These are phyloP conservation scores for Busseola fusca DNA, from an alignment of 2,888 invertebrate species.

Conservation along the genomic window DNA sequence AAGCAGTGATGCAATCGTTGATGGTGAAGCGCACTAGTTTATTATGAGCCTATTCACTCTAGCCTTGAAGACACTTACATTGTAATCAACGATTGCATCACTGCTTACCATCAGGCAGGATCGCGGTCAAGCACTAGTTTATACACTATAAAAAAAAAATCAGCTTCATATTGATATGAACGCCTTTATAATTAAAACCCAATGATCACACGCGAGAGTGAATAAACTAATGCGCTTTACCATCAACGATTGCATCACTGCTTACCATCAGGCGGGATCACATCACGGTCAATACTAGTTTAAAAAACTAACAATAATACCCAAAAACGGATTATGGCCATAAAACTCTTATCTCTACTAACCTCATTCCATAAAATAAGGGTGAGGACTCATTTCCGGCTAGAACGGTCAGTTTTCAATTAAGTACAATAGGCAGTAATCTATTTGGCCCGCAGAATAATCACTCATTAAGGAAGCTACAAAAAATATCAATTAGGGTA, in stretches of 20 bases:
- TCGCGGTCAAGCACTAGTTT: no score
- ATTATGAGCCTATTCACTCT: no score
- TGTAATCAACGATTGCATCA: no score
- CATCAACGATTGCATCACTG: no score
- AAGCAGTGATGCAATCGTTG: no score
- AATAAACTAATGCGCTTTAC: no score
- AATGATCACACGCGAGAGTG: constrained; percentile 19
- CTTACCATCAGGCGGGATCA: no score
- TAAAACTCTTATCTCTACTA: constrained; percentile 51
- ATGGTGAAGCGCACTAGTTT: no score
- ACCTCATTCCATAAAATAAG: constrained; percentile 47
- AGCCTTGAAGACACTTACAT: no score
- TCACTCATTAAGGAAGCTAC: constrained; percentile 53
- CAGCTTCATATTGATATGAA: not conserved
- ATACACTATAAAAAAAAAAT: no score
- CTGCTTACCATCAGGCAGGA: no score
- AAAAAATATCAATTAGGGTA: constrained; percentile 59
- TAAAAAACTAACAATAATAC: constrained; percentile 3
- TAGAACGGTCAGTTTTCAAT: constrained; percentile 61
- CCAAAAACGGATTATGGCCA: constrained; percentile 29
- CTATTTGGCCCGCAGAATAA: constrained; percentile 61
- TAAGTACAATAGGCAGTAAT: constrained; percentile 62
- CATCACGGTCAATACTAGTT: no score
- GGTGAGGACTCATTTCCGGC: constrained; percentile 61
- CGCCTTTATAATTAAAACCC: not conserved